Percentiles rank a stretch among this genome's conserved stretches.
phyloP scores from a whole-genome alignment of 2,113 vertebrate species.

The Microtus pennsylvanicus region DNA sequence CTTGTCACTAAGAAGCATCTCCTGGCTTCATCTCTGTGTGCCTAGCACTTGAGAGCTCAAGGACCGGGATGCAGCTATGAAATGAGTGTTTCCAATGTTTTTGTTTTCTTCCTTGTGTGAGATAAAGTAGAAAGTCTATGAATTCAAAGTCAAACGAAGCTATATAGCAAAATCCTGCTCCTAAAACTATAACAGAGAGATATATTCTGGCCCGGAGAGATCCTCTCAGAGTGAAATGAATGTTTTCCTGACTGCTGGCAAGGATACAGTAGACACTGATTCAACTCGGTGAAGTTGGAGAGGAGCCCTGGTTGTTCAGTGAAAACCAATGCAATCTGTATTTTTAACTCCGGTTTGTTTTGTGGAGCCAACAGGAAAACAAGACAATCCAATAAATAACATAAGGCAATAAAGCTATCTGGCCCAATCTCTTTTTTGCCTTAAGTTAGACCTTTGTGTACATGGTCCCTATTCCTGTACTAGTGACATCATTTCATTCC shows the following conservation, averaged over 20 bases:
- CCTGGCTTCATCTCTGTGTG: not conserved
- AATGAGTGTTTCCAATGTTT: not conserved
- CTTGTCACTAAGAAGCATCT: not conserved
- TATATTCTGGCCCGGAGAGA: not conserved
- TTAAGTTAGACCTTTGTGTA: not conserved
- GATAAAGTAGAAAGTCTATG: not conserved
- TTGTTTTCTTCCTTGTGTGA: not conserved
- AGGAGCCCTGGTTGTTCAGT: not conserved
- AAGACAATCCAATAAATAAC: slow-evolving; percentile 5
- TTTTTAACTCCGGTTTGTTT: not conserved
- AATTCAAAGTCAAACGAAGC: not conserved
- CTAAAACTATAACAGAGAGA: not conserved
- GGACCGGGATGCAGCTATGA: not conserved
- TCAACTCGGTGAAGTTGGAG: not conserved
- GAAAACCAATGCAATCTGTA: not conserved
- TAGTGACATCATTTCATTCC: not conserved
- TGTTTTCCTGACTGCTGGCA: not conserved
- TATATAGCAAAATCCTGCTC: not conserved
- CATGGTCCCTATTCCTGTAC: not conserved
- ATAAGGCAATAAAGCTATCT: not conserved
- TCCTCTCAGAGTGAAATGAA: not conserved
- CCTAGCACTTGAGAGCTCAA: not conserved
- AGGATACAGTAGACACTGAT: not conserved
- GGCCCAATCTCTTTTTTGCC: not conserved
- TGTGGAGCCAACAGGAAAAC: not conserved